phyloP scores from a whole-genome alignment of 1,140 invertebrate species.

The Scaptomyza hsui region DNA sequence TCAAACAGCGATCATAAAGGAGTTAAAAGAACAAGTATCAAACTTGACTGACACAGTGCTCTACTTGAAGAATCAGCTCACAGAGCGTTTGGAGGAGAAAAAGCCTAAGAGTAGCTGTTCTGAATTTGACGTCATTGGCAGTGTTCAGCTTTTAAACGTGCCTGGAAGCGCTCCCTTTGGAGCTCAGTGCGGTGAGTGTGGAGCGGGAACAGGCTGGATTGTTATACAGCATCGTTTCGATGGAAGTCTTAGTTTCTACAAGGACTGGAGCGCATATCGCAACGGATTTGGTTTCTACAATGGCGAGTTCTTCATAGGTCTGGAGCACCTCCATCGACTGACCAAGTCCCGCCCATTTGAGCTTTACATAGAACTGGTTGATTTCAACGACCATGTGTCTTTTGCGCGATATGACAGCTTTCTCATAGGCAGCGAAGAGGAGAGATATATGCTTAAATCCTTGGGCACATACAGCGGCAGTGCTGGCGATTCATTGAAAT shows the following conservation, averaged over 20 bases:
- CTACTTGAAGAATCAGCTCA: not conserved
- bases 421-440: conserved; percentile 86
- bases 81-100: not conserved
- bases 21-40: conserved; percentile 14
- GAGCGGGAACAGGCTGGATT: conserved; percentile 7
- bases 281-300: conserved; percentile 32
- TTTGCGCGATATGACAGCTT: conserved; percentile 87
- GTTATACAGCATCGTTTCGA: conserved; percentile 30
- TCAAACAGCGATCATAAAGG: not conserved
- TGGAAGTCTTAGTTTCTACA: conserved; percentile 26
- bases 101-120: conserved; percentile 2
- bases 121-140: not conserved
- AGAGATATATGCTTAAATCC: conserved; percentile 87
- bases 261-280: conserved; percentile 37
- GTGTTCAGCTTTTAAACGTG: conserved; percentile 15
- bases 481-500: conserved; percentile 87
- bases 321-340: conserved; percentile 29
- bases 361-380: conserved; percentile 86
- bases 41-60: conserved; percentile 5
- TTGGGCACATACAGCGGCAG: conserved; percentile 87
- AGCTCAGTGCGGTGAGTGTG: conserved; percentile 23
- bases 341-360: conserved; percentile 36
- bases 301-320: conserved; percentile 40
- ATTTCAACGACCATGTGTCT: conserved; percentile 85
- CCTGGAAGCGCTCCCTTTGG: conserved; percentile 18